Percentiles rank a stretch among this genome's conserved stretches.
Conservation (phyloP, 2,888 invertebrate genomes). For the Phortica magna region DNA sequence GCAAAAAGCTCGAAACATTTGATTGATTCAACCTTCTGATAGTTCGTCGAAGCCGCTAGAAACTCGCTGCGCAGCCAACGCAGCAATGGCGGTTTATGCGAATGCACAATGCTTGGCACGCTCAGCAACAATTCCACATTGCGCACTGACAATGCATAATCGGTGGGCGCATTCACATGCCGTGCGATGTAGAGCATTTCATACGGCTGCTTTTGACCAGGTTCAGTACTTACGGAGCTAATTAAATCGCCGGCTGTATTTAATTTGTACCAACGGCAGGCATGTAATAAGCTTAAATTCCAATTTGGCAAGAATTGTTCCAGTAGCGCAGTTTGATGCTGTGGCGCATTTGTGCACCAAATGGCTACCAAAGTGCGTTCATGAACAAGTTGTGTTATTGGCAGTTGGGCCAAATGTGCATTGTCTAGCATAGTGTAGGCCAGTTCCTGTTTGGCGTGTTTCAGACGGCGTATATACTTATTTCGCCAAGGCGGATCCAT, state of each 20-base stretch:
- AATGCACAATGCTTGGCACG: constrained; percentile 94
- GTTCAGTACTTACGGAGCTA: constrained; percentile 75
- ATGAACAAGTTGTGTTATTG: constrained; percentile 82
- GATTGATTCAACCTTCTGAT: too few relatives aligned
- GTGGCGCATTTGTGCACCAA: constrained; percentile 94
- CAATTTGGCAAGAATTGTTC: constrained; percentile 88
- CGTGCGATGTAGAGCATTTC: constrained; percentile 87
- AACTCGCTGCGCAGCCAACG: constrained; percentile 79
- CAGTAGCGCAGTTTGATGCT: constrained; percentile 84
- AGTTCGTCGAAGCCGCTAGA: constrained; percentile 77
- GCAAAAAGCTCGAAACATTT: constrained; percentile 94
- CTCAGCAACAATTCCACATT: constrained; percentile 85
- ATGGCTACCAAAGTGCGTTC: constrained; percentile 86
- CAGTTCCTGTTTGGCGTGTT: constrained; percentile 81
- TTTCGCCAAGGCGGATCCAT: constrained; percentile 99
- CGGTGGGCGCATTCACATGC: constrained; percentile 52
- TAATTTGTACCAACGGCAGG: constrained; percentile 89
- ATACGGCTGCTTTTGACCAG: constrained; percentile 89
- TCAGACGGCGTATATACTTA: constrained; percentile 92
- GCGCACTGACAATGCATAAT: constrained; percentile 68
- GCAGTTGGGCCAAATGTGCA: constrained; percentile 85
- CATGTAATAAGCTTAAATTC: constrained; percentile 85
- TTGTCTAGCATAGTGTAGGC: constrained; percentile 88
- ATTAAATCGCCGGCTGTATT: constrained; percentile 84
- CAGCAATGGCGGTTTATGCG: constrained; percentile 94